Base-by-base conservation (phyloP, 2,797 vertebrate genomes). In the Accipiter fasciatus region DNA sequence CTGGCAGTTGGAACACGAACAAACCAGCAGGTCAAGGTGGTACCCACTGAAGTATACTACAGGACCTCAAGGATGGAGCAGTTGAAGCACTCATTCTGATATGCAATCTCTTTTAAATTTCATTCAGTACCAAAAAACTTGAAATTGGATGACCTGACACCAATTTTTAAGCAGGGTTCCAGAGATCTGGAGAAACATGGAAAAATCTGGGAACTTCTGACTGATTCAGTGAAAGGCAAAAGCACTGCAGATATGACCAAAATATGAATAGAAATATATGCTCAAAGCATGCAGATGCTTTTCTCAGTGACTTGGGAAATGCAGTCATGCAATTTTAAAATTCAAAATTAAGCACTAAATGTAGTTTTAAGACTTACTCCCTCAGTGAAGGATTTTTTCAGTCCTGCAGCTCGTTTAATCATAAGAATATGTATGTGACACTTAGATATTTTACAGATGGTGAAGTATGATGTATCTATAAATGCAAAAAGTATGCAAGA, bases 281-380 rank as follows among this genome's bases (percentile, higher is more conserved):
- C 29, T 87, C 0, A 0, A 88, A 78, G 9, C 3, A 2, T 10
- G 8, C 16, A 33, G 24, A 49, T 44, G 17, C 2, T 83, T 80
- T 83, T 82, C 25, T 29, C 37, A 37, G 40, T 46, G 16, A 52
- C 11, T 46, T 85, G 37, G 29, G 28, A 69, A 93, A 82, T 76
- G 2, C 5, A 61, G 16, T 55, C 10, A 49, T 24, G 10, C 2
- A 69, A 58, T 62, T 90, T 94, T 39, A 24, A 26, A 87, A 33
- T 57, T 69, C 11, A 91, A 61, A 86, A 84, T 54, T 7, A 69
- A 71, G 25, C 9, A 17, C 12, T 19, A 52, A 59, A 25, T 25
- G 0, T 52, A 37, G 6, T 55, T 77, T 52, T 64, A 75, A 71
- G 35, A 35, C 10, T 29, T 75, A 13, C 3, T 71, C 1, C 46